Conservation (phyloP, 2,113 vertebrate species). For the Menidia beryllina region DNA sequence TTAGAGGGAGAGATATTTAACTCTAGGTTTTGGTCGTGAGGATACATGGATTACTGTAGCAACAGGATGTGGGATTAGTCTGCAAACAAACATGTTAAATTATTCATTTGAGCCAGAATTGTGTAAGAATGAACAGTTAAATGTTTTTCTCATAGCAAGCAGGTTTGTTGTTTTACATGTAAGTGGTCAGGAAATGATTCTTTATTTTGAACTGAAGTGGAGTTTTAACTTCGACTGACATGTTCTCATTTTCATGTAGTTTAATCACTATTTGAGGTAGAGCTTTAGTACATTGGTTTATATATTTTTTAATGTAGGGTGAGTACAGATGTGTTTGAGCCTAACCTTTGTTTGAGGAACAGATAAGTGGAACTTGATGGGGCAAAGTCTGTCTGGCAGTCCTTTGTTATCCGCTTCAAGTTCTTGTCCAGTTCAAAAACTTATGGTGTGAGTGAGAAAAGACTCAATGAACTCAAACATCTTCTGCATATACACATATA, state of each 20-base stretch:
- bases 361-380: slow-evolving; percentile 30
- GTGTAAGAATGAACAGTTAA: neutral
- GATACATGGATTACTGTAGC: neutral
- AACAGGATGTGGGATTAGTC: slow-evolving; percentile 18
- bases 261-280: neutral
- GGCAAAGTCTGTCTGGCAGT: slow-evolving; percentile 53
- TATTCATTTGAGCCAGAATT: neutral
- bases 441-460: neutral
- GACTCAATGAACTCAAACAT: neutral
- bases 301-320: slow-evolving; percentile 4
- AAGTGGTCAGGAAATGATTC: neutral
- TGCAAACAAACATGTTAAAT: neutral
- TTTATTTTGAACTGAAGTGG: neutral
- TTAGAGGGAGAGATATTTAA: slow-evolving; percentile 30
- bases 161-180: neutral
- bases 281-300: neutral
- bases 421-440: too few species aligned
- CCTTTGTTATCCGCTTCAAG: too few species aligned
- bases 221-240: neutral
- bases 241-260: neutral
- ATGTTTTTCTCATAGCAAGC: neutral
- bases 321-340: slow-evolving; percentile 26
- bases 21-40: slow-evolving; percentile 3
- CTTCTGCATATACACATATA: neutral
- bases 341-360: slow-evolving; percentile 63